Conservation (phyloP, 2,797 vertebrate genomes). For the Eupleurogrammus muticus region DNA sequence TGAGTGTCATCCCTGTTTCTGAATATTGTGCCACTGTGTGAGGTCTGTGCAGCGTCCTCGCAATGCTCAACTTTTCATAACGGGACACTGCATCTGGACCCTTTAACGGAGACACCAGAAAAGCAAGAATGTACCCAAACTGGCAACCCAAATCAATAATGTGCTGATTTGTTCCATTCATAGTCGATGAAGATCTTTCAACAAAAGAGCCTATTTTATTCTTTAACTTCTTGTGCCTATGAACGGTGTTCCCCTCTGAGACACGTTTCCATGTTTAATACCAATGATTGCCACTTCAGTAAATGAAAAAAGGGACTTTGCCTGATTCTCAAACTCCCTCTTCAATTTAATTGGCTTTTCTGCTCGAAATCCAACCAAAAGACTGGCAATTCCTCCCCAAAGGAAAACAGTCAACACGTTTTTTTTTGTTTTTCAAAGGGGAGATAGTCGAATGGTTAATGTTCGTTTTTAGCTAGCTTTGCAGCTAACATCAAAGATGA, state of each 20-base stretch:
- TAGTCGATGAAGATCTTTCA: conserved; percentile 3
- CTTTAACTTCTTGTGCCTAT: conserved; percentile 20
- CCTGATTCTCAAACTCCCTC: conserved; percentile 62
- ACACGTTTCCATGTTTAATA: conserved; percentile 55
- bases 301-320: conserved; percentile 74
- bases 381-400: conserved; percentile 43
- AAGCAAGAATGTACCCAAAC: background rate
- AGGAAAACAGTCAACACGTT: too few relatives aligned
- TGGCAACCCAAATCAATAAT: background rate
- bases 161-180: background rate
- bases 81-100: conserved; percentile 1
- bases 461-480: conserved; percentile 84
- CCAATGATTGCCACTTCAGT: conserved; percentile 68
- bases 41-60: background rate
- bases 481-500: conserved; percentile 93
- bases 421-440: conserved; percentile 49
- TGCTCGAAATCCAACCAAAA: conserved; percentile 52
- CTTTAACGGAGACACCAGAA: background rate
- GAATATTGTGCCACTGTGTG: background rate
- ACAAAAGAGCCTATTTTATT: background rate
- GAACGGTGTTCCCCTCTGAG: conserved; percentile 34
- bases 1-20: conserved; percentile 78
- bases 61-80: background rate
- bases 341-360: conserved; percentile 63
- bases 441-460: conserved; percentile 72